phyloP scores from a whole-genome alignment of 2,888 invertebrate species.

The Agelastica alni region DNA sequence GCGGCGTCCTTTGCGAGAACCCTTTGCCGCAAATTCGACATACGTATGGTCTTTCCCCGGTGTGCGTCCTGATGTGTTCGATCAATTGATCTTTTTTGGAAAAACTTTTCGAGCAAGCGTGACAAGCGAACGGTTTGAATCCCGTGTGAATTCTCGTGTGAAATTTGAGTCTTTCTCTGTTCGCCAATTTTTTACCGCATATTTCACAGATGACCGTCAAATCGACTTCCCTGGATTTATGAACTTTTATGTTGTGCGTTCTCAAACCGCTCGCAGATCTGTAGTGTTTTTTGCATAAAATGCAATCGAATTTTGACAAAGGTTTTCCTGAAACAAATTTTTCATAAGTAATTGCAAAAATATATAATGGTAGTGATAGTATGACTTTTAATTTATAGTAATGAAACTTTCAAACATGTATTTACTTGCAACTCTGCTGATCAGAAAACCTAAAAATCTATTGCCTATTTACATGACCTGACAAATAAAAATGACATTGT shows the following conservation, averaged over 20 bases:
- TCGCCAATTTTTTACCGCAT: conserved; percentile 18
- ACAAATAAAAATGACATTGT: too few species aligned
- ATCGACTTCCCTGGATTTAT: conserved; percentile 51
- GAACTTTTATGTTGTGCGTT: conserved; percentile 52
- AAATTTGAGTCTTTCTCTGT: conserved; percentile 15
- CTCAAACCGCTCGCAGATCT: conserved; percentile 47
- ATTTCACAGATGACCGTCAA: conserved; percentile 28
- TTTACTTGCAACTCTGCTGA: too few species aligned
- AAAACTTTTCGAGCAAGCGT: conserved; percentile 13
- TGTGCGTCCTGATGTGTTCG: conserved; percentile 16
- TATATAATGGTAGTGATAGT: too few species aligned
- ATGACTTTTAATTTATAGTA: too few species aligned
- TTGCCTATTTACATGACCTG: too few species aligned
- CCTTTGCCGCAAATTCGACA: conserved; percentile 38
- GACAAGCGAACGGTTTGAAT: conserved; percentile 9
- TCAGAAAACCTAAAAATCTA: too few species aligned
- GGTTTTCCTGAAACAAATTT: conserved; percentile 37
- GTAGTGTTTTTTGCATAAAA: conserved; percentile 56
- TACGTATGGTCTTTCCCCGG: conserved; percentile 22
- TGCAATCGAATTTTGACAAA: conserved; percentile 52
- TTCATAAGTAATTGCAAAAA: too few species aligned
- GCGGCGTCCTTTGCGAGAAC: conserved; percentile 24
- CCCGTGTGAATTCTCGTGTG: conserved; percentile 1
- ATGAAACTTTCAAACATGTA: too few species aligned
- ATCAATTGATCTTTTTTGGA: not conserved